Percentiles rank a stretch among this genome's conserved stretches.
Conservation (phyloP, 2,113 vertebrate genomes). For the Neomonachus schauinslandi region DNA sequence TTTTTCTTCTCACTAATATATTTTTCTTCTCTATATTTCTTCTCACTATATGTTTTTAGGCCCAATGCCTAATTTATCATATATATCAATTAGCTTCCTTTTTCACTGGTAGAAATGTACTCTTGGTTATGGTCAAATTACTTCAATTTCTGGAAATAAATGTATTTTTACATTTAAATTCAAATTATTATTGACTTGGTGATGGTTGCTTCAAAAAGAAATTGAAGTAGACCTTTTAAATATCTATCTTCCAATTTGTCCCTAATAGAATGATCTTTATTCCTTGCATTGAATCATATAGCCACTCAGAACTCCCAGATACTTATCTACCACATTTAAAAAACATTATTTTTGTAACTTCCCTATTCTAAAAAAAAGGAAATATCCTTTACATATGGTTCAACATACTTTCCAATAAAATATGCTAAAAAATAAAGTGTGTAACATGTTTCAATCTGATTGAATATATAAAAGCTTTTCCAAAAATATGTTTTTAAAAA, state of each 20-base stretch:
- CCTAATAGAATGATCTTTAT: conserved; percentile 7
- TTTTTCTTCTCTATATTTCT: background rate
- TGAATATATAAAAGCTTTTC: conserved; percentile 32
- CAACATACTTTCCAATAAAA: background rate
- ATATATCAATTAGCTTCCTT: background rate
- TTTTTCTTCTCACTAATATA: background rate
- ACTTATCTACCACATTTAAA: background rate
- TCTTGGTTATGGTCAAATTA: background rate
- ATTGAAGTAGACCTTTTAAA: conserved; percentile 43
- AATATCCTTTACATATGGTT: background rate
- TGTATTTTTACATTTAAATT: conserved; percentile 55
- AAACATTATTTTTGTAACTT: conserved; percentile 1
- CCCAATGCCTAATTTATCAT: background rate
- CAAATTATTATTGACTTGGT: conserved; percentile 22
- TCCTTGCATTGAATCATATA: conserved; percentile 11
- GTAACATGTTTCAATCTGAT: background rate
- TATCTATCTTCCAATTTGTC: background rate
- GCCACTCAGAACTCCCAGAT: background rate
- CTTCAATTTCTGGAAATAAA: conserved; percentile 47
- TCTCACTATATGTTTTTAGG: background rate
- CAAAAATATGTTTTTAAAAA: background rate
- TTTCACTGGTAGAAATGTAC: background rate
- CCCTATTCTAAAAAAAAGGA: background rate
- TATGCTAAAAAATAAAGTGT: background rate
- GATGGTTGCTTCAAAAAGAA: background rate